A percentile compares a stretch with the other conserved stretches of the same genome.
phyloP scores from a whole-genome alignment of 2,113 vertebrate genomes.

The Pseudopodoces humilis region DNA sequence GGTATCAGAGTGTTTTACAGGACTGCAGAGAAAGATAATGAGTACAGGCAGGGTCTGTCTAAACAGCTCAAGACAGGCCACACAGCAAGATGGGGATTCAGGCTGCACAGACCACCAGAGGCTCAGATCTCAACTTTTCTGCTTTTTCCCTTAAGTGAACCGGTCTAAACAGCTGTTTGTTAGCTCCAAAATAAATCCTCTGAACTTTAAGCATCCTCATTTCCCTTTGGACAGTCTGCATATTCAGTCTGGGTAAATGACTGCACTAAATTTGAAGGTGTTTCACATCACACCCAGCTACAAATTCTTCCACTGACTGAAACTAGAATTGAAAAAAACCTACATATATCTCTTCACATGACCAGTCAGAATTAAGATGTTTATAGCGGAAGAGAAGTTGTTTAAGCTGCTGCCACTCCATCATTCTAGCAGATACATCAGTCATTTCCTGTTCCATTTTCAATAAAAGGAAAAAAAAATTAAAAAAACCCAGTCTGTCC shows the following conservation, averaged over 20 bases:
- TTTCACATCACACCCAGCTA: background rate
- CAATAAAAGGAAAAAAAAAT: background rate
- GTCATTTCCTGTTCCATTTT: background rate
- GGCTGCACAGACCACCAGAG: background rate
- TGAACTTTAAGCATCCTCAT: background rate
- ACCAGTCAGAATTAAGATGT: background rate
- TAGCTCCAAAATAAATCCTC: background rate
- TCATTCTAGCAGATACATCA: background rate
- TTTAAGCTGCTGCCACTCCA: background rate
- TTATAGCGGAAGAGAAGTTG: background rate
- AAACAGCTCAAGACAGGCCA: background rate
- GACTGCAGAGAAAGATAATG: background rate
- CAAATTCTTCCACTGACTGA: background rate
- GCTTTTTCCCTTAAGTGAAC: background rate
- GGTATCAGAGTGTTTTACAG: background rate
- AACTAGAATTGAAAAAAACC: background rate
- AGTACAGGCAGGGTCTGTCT: background rate
- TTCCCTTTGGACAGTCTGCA: rapidly evolving
- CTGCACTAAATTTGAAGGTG: background rate
- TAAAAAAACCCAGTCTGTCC: background rate
- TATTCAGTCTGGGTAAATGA: background rate
- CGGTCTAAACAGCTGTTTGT: background rate
- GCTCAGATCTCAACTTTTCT: background rate
- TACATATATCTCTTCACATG: background rate
- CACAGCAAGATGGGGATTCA: background rate